Evolutionary conservation across 2,113 vertebrate genomes (phyloP).

Genomic region (Oryzias celebensis): DNA sequence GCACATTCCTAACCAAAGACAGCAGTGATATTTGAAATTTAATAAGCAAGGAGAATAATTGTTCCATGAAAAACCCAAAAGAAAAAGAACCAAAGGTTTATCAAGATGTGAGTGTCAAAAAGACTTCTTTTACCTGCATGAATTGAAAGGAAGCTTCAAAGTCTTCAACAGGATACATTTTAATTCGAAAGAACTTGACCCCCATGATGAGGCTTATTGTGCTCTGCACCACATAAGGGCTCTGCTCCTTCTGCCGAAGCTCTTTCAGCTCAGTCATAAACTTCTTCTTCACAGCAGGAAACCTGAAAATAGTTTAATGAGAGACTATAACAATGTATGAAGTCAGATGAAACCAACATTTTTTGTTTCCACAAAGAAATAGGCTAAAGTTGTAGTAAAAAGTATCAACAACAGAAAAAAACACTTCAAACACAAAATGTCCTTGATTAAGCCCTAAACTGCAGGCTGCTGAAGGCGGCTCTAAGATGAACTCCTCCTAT

Average conservation of each 20-base stretch:
- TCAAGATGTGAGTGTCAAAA: background rate
- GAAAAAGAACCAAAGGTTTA: background rate
- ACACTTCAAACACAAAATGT: conserved; percentile 1
- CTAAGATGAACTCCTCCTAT: too few relatives aligned
- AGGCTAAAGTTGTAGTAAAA: background rate
- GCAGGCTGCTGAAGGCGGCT: too few relatives aligned
- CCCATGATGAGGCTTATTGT: conserved; percentile 98
- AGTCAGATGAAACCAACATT: conserved; percentile 34
- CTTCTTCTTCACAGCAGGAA: conserved; percentile 89
- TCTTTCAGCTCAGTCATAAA: conserved; percentile 95
- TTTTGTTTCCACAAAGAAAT: conserved; percentile 20
- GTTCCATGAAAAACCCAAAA: background rate
- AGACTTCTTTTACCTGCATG: conserved; percentile 86
- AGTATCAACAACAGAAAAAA: conserved; percentile 12
- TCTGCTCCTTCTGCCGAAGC: conserved; percentile 94
- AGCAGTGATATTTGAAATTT: background rate
- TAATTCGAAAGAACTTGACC: conserved; percentile 97
- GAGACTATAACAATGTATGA: conserved; percentile 13
- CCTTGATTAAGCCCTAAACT: too few relatives aligned
- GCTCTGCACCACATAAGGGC: conserved; percentile 88
- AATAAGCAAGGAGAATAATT: background rate
- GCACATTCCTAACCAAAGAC: conserved; percentile 82
- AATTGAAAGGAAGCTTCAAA: conserved; percentile 99
- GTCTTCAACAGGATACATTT: conserved; percentile 99
- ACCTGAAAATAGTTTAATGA: conserved; percentile 45